Conservation (phyloP, 2,797 vertebrate species). For the Trematomus bernacchii region DNA sequence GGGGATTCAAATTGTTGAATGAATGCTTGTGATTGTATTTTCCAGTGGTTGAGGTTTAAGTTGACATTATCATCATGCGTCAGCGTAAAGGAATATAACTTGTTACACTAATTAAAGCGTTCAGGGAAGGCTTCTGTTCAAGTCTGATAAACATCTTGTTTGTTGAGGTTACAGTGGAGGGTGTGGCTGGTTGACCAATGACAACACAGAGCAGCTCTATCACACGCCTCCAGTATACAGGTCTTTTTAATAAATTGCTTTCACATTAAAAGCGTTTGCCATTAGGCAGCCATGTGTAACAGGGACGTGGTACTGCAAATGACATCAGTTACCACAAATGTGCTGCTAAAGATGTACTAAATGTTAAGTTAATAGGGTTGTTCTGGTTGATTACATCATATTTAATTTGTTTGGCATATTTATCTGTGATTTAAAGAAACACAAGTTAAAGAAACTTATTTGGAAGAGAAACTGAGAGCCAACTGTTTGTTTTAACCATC, state of each 20-base stretch:
- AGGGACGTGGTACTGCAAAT: neutral
- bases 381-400: neutral
- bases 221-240: neutral
- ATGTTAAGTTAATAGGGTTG: neutral
- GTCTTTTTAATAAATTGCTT: neutral
- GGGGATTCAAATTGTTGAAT: neutral
- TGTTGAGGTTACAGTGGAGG: conserved; percentile 7
- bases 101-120: neutral
- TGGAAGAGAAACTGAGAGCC: neutral
- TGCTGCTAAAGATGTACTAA: neutral
- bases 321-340: neutral
- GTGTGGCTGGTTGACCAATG: conserved; percentile 6
- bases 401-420: neutral
- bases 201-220: conserved; percentile 15
- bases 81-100: neutral
- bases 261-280: neutral
- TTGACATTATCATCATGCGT: neutral
- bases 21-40: neutral
- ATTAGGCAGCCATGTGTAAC: neutral
- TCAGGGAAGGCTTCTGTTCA: neutral
- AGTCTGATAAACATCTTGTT: conserved; percentile 22
- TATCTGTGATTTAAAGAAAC: neutral
- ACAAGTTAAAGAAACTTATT: neutral
- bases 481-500: neutral
- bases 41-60: neutral